Evolutionary conservation across 2,113 vertebrate genomes (phyloP).

Genomic region (Monopterus albus): DNA sequence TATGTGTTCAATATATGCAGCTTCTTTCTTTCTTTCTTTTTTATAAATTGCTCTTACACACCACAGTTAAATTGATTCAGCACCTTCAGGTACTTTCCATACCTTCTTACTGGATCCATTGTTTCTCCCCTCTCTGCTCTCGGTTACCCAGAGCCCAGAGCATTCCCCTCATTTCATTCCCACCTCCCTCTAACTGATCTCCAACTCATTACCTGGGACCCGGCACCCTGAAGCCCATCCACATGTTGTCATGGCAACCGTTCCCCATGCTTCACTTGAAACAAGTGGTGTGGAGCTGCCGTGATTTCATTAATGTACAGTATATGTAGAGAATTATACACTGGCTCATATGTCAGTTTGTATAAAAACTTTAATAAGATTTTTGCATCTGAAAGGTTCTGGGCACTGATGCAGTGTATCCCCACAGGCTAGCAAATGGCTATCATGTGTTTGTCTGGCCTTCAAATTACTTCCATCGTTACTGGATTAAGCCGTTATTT

Average conservation of each 20-base stretch:
- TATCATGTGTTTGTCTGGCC: not conserved
- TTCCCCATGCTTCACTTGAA: conserved; percentile 52
- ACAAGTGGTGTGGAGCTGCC: conserved; percentile 37
- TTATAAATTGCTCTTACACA: conserved; percentile 13
- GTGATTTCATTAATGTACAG: conserved; percentile 34
- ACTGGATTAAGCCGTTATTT: too few species aligned
- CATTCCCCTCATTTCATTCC: conserved; percentile 29
- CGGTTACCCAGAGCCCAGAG: conserved; percentile 13
- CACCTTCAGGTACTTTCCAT: not conserved
- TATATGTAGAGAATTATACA: not conserved
- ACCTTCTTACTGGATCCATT: conserved; percentile 11
- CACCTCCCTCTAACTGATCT: conserved; percentile 41
- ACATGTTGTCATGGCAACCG: conserved; percentile 68
- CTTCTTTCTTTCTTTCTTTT: not conserved
- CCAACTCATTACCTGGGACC: conserved; percentile 74
- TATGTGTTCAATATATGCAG: conserved; percentile 9
- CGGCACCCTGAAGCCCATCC: conserved; percentile 57
- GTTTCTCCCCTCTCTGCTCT: conserved; percentile 10
- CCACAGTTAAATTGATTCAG: conserved; percentile 1
- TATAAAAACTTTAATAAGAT: not conserved
- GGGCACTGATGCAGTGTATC: not conserved
- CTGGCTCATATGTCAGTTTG: not conserved
- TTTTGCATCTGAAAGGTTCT: not conserved
- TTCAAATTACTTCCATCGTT: conserved; percentile 31
- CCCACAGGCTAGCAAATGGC: conserved; percentile 8